phyloP scores from a whole-genome alignment of 2,797 vertebrate genomes.

The Acanthis flammea region DNA sequence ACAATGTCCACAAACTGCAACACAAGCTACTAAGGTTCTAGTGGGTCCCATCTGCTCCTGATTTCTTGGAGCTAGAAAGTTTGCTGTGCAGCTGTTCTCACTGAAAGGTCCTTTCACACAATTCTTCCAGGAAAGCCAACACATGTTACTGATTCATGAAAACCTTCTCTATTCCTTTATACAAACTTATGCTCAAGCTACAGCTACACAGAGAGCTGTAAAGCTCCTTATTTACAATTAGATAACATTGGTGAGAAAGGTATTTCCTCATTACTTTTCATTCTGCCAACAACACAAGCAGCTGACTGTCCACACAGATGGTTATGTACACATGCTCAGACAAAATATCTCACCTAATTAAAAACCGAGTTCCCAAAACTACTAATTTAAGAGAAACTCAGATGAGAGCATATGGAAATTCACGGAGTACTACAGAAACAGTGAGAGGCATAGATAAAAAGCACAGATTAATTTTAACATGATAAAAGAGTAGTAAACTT shows the following conservation, averaged over 20 bases:
- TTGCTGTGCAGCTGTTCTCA: conserved; percentile 43
- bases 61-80: conserved; percentile 8
- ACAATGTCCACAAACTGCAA: not conserved
- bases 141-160: conserved; percentile 23
- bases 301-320: not conserved
- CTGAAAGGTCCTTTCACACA: conserved; percentile 48
- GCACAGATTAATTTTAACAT: not conserved
- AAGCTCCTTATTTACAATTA: not conserved
- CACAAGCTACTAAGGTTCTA: not conserved
- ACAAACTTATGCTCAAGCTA: not conserved
- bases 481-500: not conserved
- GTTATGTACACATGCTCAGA: not conserved
- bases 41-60: conserved; percentile 4
- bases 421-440: not conserved
- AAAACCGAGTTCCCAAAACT: not conserved
- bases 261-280: not conserved
- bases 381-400: not conserved
- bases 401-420: not conserved
- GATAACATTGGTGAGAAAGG: not conserved
- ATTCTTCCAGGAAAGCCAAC: conserved; percentile 8
- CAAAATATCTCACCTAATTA: not conserved
- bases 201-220: not conserved
- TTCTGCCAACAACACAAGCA: conserved; percentile 23
- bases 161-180: conserved; percentile 17
- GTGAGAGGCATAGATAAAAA: not conserved